Conservation (phyloP, 1,140 invertebrate genomes). For the Oreohelix idahoensis region DNA sequence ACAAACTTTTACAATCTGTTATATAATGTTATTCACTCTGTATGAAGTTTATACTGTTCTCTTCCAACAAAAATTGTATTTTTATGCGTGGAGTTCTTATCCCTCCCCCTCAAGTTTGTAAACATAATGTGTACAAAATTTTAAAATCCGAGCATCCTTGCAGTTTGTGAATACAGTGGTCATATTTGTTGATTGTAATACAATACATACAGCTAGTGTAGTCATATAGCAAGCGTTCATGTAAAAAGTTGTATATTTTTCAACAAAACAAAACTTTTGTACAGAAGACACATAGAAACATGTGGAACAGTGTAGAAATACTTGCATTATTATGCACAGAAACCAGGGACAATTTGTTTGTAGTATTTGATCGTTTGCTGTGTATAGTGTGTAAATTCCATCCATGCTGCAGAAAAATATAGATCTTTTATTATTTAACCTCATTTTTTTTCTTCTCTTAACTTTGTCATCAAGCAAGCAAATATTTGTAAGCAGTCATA, state of each 20-base stretch:
- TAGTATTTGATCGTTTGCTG: not conserved
- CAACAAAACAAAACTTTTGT: not conserved
- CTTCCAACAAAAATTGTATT: not conserved
- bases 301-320: not conserved
- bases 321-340: not conserved
- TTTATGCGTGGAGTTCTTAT: slow-evolving; percentile 2
- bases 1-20: no score
- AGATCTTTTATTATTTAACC: not conserved
- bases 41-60: not conserved
- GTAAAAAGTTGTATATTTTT: slow-evolving; percentile 3
- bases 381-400: slow-evolving; percentile 12
- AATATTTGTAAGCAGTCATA: not conserved
- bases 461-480: not conserved
- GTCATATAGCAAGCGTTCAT: not conserved
- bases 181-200: not conserved
- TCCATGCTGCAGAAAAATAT: not conserved
- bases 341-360: not conserved
- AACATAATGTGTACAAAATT: not conserved
- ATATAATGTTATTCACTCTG: not conserved
- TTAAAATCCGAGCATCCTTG: not conserved
- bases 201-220: not conserved
- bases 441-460: not conserved
- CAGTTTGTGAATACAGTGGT: slow-evolving; percentile 2
- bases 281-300: not conserved
- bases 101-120: not conserved